Conservation (phyloP, 2,113 vertebrate genomes). For the Sturnus vulgaris region DNA sequence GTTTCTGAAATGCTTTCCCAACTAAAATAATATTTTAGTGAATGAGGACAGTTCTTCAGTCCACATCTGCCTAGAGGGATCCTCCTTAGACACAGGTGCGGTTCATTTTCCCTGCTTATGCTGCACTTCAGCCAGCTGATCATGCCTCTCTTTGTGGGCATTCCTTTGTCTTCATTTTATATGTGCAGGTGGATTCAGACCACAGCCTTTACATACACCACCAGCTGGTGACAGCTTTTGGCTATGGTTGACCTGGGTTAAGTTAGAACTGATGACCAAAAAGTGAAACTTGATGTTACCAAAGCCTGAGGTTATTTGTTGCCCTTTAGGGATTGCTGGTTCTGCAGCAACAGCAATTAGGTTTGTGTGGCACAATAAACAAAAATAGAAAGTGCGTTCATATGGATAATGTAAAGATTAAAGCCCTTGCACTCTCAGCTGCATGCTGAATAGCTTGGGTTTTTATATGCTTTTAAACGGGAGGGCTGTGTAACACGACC, state of each 20-base stretch:
- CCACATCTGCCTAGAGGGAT: not conserved
- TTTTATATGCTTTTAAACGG: conserved; percentile 62
- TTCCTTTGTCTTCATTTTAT: conserved; percentile 1
- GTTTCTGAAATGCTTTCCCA: not conserved
- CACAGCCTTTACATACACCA: not conserved
- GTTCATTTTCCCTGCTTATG: not conserved
- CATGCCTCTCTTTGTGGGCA: not conserved
- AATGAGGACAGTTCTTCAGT: not conserved
- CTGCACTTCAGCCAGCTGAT: not conserved
- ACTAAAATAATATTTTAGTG: not conserved
- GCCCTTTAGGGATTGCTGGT: not conserved
- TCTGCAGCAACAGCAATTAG: conserved; percentile 13
- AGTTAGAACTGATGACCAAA: not conserved
- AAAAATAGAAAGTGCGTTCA: conserved; percentile 12
- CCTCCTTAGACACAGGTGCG: not conserved
- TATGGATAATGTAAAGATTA: conserved; percentile 55
- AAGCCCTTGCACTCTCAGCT: conserved; percentile 43
- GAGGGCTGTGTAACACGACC: conserved; percentile 44
- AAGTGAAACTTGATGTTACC: not conserved
- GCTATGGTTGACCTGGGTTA: not conserved
- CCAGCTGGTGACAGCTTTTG: not conserved
- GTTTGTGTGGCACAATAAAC: conserved; percentile 40
- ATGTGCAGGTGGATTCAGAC: conserved; percentile 17
- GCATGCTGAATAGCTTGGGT: not conserved
- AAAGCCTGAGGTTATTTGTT: not conserved